Conservation (phyloP, 2,113 vertebrate species). For the Menura novaehollandiae region DNA sequence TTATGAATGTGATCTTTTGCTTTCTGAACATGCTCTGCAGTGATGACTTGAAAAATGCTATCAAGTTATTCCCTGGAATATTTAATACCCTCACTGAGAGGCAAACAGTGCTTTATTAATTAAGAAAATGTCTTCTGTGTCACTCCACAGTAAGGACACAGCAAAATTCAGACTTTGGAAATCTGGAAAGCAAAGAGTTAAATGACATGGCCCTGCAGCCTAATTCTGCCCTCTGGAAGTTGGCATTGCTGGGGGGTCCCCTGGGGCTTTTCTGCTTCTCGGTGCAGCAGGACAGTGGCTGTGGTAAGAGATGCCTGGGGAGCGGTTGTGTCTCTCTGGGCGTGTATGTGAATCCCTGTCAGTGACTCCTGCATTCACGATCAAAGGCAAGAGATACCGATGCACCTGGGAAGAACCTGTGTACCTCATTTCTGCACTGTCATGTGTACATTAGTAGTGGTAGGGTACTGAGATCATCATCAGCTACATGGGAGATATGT, state of each 20-base stretch:
- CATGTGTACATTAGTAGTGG: not conserved
- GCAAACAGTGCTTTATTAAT: not conserved
- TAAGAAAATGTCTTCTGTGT: not conserved
- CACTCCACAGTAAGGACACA: not conserved
- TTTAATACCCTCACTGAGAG: not conserved
- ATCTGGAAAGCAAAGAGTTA: not conserved
- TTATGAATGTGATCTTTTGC: not conserved
- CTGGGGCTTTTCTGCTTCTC: not conserved
- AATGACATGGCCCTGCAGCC: not conserved
- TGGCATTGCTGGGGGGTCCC: not conserved
- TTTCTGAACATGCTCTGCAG: not conserved
- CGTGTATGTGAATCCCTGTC: not conserved
- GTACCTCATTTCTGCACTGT: not conserved
- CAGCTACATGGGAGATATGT: not conserved
- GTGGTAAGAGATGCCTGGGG: not conserved
- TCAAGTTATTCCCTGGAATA: not conserved
- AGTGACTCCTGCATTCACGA: not conserved
- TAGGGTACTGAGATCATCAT: not conserved
- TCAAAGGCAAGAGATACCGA: not conserved
- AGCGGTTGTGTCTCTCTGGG: not conserved
- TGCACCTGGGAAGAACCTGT: not conserved
- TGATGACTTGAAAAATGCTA: not conserved
- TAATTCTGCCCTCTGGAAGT: not conserved
- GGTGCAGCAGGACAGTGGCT: not conserved
- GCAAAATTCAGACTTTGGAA: not conserved